Evolutionary conservation across 2,113 vertebrate species (phyloP).

Genomic region (Eretmochelys imbricata): DNA sequence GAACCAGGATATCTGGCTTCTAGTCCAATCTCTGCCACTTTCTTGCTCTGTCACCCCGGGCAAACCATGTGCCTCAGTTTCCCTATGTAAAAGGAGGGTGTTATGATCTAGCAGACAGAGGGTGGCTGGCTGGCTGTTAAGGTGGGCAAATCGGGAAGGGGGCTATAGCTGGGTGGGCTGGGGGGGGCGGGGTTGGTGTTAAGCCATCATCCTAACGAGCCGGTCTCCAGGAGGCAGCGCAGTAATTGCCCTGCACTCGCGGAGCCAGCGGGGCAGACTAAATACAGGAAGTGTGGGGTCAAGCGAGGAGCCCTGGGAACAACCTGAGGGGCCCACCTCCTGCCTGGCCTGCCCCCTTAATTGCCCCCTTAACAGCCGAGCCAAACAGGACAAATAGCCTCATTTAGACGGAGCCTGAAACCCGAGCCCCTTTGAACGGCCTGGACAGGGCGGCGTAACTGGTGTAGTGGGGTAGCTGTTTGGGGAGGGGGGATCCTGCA

Average conservation of each 20-base stretch:
- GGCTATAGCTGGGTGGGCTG: background rate
- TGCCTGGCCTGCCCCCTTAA: background rate
- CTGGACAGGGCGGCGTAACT: background rate
- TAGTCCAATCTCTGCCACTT: background rate
- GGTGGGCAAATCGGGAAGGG: background rate
- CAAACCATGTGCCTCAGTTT: background rate
- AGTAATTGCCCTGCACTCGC: background rate
- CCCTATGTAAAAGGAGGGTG: background rate
- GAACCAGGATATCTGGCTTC: background rate
- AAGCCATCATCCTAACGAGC: too few relatives aligned
- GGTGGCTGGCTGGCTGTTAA: background rate
- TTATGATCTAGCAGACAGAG: too few relatives aligned
- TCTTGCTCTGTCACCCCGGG: background rate
- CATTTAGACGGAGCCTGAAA: background rate
- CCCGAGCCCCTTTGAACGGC: background rate
- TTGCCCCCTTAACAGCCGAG: background rate
- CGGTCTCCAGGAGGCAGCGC: background rate
- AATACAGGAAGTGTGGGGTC: slow-evolving; percentile 19
- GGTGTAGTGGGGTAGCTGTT: background rate
- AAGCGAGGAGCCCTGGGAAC: background rate
- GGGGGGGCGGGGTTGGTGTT: background rate
- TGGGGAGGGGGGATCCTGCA: too few relatives aligned
- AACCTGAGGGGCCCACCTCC: background rate
- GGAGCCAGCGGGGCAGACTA: background rate
- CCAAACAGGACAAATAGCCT: slow-evolving; percentile 14